phyloP scores from a whole-genome alignment of 2,113 vertebrate genomes.

The Nematolebias whitei region DNA sequence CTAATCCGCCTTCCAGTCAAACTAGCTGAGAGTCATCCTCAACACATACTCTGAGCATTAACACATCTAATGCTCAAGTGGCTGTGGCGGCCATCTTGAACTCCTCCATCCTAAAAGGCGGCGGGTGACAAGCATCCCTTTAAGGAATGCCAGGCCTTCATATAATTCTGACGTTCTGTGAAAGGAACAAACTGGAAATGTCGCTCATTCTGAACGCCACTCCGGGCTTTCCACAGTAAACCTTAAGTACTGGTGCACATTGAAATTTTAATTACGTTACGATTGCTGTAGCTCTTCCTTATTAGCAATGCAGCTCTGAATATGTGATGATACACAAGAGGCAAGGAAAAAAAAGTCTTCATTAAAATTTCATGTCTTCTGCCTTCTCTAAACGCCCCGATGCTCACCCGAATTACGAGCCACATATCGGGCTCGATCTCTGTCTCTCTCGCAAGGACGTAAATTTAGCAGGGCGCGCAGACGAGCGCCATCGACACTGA shows the following conservation, averaged over 20 bases:
- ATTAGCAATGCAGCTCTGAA: constrained; percentile 72
- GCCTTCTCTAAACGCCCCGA: constrained; percentile 49
- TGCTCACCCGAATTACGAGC: constrained; percentile 26
- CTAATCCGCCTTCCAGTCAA: no score
- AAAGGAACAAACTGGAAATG: constrained; percentile 32
- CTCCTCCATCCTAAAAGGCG: no score
- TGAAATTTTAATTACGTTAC: constrained; percentile 71
- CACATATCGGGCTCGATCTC: constrained; percentile 24
- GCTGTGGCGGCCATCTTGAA: no score
- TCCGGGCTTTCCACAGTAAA: constrained; percentile 43
- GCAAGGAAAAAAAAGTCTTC: constrained; percentile 33
- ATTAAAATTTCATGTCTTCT: constrained; percentile 69
- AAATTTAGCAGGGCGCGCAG: constrained; percentile 56
- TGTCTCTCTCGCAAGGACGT: constrained; percentile 14
- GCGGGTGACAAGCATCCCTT: no score
- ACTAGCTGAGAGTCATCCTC: no score
- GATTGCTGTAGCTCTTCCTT: constrained; percentile 57
- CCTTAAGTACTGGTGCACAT: constrained; percentile 51
- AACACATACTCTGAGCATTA: no score
- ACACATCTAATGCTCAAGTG: no score
- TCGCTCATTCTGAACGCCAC: constrained; percentile 30
- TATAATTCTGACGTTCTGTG: not conserved
- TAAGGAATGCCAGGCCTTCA: no score
- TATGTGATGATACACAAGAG: constrained; percentile 67
- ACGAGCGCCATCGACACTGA: constrained; percentile 35